Percentiles rank a stretch among this genome's conserved stretches.
Conservation (phyloP, 1,140 invertebrate species). For the Papilio aristodemus region DNA sequence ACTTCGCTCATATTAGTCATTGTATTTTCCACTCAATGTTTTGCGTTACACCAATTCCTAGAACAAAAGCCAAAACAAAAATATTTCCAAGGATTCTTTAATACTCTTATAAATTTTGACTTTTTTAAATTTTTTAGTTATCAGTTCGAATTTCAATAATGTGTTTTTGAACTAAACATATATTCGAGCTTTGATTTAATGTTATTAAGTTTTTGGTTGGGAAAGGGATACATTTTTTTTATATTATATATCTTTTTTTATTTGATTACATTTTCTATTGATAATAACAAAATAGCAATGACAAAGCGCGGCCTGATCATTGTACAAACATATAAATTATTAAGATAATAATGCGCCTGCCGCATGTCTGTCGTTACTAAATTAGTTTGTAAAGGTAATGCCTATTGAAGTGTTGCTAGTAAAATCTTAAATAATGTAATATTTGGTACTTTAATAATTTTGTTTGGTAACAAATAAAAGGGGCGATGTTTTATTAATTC, state of each 20-base stretch:
- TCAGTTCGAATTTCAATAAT: no score
- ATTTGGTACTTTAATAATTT: no score
- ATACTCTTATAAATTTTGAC: neutral
- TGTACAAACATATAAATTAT: neutral
- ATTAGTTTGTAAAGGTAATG: conserved; percentile 6
- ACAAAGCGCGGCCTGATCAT: neutral
- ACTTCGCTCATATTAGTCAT: neutral
- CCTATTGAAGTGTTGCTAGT: no score
- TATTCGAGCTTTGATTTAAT: no score
- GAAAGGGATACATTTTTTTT: no score
- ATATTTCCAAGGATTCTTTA: neutral
- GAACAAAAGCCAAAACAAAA: neutral
- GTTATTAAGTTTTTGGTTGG: no score
- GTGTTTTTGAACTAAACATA: no score
- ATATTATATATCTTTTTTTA: no score
- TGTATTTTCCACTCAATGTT: neutral
- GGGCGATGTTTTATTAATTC: no score
- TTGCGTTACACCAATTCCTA: neutral
- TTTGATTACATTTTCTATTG: no score
- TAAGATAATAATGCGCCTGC: conserved; percentile 1
- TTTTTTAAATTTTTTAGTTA: neutral
- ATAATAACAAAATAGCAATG: neutral
- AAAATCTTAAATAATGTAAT: no score
- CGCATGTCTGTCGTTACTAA: conserved; percentile 8
- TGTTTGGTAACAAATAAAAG: no score